These are phyloP conservation scores for Macrobrachium nipponense DNA, from an alignment of 1,140 invertebrate genomes.

Conservation along the genomic window DNA sequence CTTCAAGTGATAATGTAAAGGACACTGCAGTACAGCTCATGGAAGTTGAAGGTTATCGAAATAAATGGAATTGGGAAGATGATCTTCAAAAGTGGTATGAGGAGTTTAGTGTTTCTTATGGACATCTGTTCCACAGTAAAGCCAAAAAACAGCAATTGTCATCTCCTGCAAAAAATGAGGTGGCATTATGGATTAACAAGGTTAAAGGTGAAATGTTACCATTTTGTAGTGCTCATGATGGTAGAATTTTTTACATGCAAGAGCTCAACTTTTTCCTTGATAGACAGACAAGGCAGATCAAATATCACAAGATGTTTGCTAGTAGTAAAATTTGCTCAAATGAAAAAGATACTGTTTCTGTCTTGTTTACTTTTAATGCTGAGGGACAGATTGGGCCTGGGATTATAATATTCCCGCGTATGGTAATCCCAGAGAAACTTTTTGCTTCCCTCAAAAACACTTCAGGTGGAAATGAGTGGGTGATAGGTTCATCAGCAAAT, in stretches of 20 bases:
- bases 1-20: no score
- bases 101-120: no score
- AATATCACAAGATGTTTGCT: conserved; percentile 49
- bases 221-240: conserved; percentile 12
- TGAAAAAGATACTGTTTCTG: conserved; percentile 48
- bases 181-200: conserved; percentile 19
- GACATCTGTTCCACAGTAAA: neutral
- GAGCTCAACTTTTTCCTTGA: conserved; percentile 54
- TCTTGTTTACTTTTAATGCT: conserved; percentile 36
- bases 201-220: conserved; percentile 36
- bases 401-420: conserved; percentile 52
- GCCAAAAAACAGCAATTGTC: neutral
- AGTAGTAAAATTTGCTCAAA: conserved; percentile 22
- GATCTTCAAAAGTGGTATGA: no score
- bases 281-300: conserved; percentile 43
- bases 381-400: conserved; percentile 40
- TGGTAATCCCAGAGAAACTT: conserved; percentile 53
- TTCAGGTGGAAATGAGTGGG: conserved; percentile 39
- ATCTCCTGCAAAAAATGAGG: conserved; percentile 3
- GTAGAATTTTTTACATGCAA: conserved; percentile 39
- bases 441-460: conserved; percentile 34
- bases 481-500: conserved; percentile 46
- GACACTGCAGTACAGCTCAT: no score
- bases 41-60: no score
- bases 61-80: no score